phyloP scores from a whole-genome alignment of 2,113 vertebrate species.

The Leptocoma aspasia region DNA sequence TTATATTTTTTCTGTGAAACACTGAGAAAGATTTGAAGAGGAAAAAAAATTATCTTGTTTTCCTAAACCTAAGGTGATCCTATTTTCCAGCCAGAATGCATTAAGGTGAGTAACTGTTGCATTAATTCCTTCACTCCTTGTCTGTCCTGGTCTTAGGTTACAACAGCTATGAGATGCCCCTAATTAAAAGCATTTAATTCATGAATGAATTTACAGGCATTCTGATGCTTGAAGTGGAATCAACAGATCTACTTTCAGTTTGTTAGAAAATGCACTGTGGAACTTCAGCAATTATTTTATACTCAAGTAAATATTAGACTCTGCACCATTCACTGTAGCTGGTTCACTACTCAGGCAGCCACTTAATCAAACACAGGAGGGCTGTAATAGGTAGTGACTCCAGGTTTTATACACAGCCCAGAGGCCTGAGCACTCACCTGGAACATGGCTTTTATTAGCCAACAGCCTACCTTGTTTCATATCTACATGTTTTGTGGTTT shows the following conservation, averaged over 20 bases:
- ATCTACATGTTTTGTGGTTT: background rate
- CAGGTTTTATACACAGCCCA: background rate
- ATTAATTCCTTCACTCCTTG: background rate
- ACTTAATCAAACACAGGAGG: background rate
- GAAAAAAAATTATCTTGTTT: background rate
- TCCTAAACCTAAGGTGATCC: background rate
- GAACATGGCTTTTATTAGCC: background rate
- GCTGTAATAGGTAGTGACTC: background rate
- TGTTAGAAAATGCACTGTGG: background rate
- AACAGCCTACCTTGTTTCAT: background rate
- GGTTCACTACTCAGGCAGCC: background rate
- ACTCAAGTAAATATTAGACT: background rate
- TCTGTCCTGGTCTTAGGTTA: background rate
- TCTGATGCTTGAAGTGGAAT: background rate
- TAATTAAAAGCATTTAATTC: background rate
- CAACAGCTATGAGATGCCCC: background rate
- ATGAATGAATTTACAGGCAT: background rate
- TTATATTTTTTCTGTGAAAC: background rate
- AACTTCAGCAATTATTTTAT: background rate
- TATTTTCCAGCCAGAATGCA: background rate
- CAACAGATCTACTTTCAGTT: background rate
- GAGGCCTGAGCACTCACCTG: slow-evolving; percentile 5
- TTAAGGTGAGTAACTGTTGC: background rate
- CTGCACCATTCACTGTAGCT: background rate
- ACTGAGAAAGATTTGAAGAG: background rate